Evolutionary conservation across 1,140 invertebrate genomes (phyloP).

Genomic region (Pissodes strobi): DNA sequence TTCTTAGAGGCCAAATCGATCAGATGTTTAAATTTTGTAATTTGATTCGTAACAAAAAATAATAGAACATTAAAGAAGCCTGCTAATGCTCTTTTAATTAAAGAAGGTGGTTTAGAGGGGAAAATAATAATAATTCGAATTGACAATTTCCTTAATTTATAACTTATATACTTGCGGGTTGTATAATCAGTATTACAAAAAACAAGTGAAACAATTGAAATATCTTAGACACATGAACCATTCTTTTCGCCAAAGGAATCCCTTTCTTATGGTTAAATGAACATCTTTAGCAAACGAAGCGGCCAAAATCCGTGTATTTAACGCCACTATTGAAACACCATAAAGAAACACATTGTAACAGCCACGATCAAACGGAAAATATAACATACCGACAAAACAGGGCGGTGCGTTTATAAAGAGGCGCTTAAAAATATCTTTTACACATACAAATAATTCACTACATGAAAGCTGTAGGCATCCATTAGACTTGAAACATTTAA

Average conservation of each 20-base stretch:
- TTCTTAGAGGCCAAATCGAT: too few species aligned
- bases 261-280: conserved; percentile 8
- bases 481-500: not conserved
- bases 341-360: not conserved
- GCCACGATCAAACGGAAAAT: not conserved
- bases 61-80: too few species aligned
- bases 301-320: conserved; percentile 3
- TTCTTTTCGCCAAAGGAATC: not conserved
- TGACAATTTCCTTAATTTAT: too few species aligned
- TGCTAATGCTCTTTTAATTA: too few species aligned
- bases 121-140: too few species aligned
- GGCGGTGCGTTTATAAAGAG: not conserved
- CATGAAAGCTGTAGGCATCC: not conserved
- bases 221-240: too few species aligned
- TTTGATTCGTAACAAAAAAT: too few species aligned
- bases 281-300: not conserved
- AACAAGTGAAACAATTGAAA: too few species aligned
- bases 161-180: too few species aligned
- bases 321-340: not conserved
- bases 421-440: conserved; percentile 17
- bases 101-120: too few species aligned
- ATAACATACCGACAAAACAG: not conserved
- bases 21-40: too few species aligned
- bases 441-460: conserved; percentile 1
- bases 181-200: too few species aligned